Percentiles rank a stretch among this genome's conserved stretches.
Conservation (phyloP, 2,797 vertebrate species). For the Danionella dracula region DNA sequence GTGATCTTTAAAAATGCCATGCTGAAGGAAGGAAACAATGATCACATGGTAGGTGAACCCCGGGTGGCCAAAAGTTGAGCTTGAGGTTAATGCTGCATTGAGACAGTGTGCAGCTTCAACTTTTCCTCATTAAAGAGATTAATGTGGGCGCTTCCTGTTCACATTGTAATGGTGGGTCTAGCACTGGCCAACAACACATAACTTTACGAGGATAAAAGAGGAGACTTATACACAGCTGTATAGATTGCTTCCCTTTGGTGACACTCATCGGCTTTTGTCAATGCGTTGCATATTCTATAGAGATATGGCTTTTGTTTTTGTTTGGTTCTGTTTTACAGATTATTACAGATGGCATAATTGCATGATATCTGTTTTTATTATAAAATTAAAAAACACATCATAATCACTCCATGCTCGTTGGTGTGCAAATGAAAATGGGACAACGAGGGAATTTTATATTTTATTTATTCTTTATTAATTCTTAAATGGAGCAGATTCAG, state of each 20-base stretch:
- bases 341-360: background rate
- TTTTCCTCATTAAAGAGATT: conserved; percentile 56
- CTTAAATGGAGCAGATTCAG: conserved; percentile 27
- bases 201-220: background rate
- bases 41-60: conserved; percentile 21
- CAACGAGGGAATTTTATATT: background rate
- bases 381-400: too few relatives aligned
- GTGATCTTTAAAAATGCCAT: conserved; percentile 41
- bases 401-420: too few relatives aligned
- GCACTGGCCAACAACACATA: conserved; percentile 10
- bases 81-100: conserved; percentile 39
- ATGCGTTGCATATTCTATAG: background rate
- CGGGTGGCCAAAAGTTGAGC: conserved; percentile 37
- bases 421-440: too few relatives aligned
- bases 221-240: background rate
- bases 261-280: background rate
- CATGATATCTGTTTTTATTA: background rate
- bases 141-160: conserved; percentile 56
- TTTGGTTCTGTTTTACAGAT: background rate
- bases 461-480: too few relatives aligned
- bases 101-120: conserved; percentile 53
- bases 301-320: background rate
- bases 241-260: background rate
- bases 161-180: conserved; percentile 31
- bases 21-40: conserved; percentile 30